These are phyloP conservation scores for Drosophila sp. DNA, from an alignment of 1,140 invertebrate genomes.

Conservation along the genomic window DNA sequence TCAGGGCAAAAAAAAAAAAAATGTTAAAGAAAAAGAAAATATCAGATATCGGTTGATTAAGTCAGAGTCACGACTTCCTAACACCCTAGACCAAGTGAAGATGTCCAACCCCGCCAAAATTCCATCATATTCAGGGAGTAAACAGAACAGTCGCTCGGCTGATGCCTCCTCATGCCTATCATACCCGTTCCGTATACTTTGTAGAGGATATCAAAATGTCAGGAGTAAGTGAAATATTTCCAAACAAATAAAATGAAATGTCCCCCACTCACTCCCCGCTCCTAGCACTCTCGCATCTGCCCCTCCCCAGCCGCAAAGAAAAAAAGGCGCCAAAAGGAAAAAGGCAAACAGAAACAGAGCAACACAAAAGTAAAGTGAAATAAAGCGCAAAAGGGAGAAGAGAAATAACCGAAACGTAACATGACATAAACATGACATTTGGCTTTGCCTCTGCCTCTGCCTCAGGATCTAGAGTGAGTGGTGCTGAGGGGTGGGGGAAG, in stretches of 20 bases:
- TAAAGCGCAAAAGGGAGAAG: constrained; percentile 41
- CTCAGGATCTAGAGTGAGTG: constrained; percentile 13
- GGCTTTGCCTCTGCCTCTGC: constrained; percentile 57
- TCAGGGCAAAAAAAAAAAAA: constrained; percentile 11
- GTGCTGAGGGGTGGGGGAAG: background rate
- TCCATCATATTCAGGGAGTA: too few relatives aligned
- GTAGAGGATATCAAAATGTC: constrained; percentile 46
- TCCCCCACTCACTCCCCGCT: constrained; percentile 16
- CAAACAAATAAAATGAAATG: constrained; percentile 77
- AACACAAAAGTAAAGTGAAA: constrained; percentile 60
- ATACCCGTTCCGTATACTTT: background rate
- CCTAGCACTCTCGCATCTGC: background rate
- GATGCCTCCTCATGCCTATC: too few relatives aligned
- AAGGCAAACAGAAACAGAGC: constrained; percentile 41
- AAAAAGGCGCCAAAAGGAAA: constrained; percentile 44
- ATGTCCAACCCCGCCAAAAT: too few relatives aligned
- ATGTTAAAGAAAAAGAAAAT: background rate
- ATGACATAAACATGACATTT: constrained; percentile 82
- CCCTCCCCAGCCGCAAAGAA: constrained; percentile 12
- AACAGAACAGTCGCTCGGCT: too few relatives aligned
- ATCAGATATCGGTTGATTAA: too few relatives aligned
- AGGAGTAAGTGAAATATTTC: constrained; percentile 79
- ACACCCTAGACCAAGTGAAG: too few relatives aligned
- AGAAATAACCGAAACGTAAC: constrained; percentile 59
- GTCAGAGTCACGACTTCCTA: too few relatives aligned